A percentile compares a stretch with the other conserved stretches of the same genome.
Evolutionary conservation across 2,888 invertebrate genomes (phyloP).

Genomic region (Pocota personata): DNA sequence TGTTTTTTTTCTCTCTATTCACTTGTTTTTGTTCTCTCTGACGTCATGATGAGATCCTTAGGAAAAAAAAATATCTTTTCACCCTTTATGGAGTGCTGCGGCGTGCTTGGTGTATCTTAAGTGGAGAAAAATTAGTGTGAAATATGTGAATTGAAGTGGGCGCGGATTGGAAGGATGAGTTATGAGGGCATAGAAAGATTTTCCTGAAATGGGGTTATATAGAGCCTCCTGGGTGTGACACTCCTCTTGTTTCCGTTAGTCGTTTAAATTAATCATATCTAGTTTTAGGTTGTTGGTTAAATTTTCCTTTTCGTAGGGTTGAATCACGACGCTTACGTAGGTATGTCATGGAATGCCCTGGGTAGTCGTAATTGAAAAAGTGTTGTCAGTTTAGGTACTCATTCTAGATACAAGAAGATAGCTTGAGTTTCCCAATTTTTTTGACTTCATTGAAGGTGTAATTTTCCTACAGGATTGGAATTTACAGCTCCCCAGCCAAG

Average conservation of each 20-base stretch:
- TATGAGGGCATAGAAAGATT: conserved; percentile 27
- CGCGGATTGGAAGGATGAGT: conserved; percentile 47
- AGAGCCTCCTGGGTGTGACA: conserved; percentile 17
- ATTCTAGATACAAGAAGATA: background rate
- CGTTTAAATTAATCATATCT: conserved; percentile 38
- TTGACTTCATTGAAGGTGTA: too few relatives aligned
- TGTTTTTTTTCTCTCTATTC: conserved; percentile 29
- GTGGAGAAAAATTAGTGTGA: conserved; percentile 68
- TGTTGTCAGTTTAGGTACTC: background rate
- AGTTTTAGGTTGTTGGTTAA: background rate
- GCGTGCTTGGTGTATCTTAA: conserved; percentile 39
- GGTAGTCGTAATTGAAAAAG: background rate
- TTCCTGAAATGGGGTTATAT: background rate
- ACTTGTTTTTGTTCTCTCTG: conserved; percentile 23
- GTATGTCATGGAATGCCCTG: background rate
- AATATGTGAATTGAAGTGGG: conserved; percentile 59
- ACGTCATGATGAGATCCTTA: conserved; percentile 69
- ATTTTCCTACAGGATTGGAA: too few relatives aligned
- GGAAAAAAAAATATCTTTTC: conserved; percentile 42
- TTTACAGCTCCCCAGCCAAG: too few relatives aligned
- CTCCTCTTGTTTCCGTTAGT: conserved; percentile 30
- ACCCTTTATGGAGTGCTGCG: conserved; percentile 37
- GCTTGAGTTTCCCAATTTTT: background rate
- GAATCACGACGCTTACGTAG: background rate
- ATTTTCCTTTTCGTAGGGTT: background rate